Base-by-base conservation (phyloP, 2,888 invertebrate species). In the Cerastoderma edule region DNA sequence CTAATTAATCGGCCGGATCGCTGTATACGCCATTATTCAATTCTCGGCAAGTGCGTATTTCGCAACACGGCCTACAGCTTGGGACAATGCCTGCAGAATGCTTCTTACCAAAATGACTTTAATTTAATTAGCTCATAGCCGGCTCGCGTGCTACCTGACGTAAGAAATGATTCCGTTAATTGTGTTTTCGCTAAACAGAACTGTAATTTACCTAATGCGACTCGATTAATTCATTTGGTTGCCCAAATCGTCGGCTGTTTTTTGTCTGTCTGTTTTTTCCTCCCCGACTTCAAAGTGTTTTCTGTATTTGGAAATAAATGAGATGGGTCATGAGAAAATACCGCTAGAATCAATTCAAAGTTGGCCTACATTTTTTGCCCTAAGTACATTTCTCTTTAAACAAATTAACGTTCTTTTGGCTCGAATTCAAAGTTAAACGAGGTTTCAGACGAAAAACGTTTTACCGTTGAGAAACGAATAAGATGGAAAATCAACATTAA, bases 1-100 rank as follows among this genome's bases (percentile, higher is more conserved):
- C 73, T 82, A 82, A 82, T 82, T 82, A 78, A 82, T 82, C 75
- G 78, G 30, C 60, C 35, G 33, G 35, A 39, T 39, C 60, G 60
- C 35, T 24, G 33, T 60, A 60, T 73, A 72, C 69, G 70, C 64
- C 65, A 60, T 66, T 71, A 75, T 71, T 75, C 67, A 71, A 75
- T 67, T 71, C 63, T 44, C 53, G 63, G 67, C 75, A 75, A 75
- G 71, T 67, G 75, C 22, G n/a, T 60, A 10, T 39, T 39, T 60
- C 60, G 27, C 24, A 35, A 60, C 60, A 39, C 4, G 24, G 27
- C 5, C 10, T n/a, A 39, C 30, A 22, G 22, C 39, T 10, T 24
- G 10, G 5, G 24, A 60, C 39, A 39, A 60, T 60, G 39, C 24
- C 33, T 28, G 3, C 19, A 32, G 16, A 24, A 39, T 27, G 28